These are phyloP conservation scores for Malacosoma neustria DNA, from an alignment of 2,888 invertebrate species.

Conservation along the genomic window DNA sequence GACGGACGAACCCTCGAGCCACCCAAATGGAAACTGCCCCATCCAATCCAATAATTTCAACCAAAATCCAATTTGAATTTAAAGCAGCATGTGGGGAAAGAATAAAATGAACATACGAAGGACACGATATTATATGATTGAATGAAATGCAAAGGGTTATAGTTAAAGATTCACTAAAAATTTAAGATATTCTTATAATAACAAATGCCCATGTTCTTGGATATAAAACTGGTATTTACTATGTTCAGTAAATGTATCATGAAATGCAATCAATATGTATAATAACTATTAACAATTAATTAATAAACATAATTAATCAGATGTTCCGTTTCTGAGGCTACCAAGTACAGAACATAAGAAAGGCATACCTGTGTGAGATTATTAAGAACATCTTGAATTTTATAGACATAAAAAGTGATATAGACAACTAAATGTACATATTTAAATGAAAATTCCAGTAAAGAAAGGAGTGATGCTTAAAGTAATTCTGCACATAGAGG, in stretches of 20 bases:
- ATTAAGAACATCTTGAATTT: neutral
- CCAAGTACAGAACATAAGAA: constrained; percentile 8
- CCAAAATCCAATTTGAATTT: constrained; percentile 46
- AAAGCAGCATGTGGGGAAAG: constrained; percentile 71
- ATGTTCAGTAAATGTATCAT: too few relatives aligned
- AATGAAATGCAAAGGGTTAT: constrained; percentile 8
- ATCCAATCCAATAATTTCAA: constrained; percentile 38
- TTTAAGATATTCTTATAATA: neutral
- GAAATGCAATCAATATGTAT: too few relatives aligned
- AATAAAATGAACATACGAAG: constrained; percentile 42
- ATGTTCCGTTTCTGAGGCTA: neutral
- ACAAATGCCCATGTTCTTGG: constrained; percentile 7
- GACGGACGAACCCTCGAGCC: constrained; percentile 76
- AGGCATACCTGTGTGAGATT: constrained; percentile 4
- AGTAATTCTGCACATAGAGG: constrained; percentile 60
- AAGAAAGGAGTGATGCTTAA: constrained; percentile 58
- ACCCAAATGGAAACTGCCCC: constrained; percentile 71
- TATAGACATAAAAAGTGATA: constrained; percentile 8
- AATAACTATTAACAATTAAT: constrained; percentile 1
- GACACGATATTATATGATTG: constrained; percentile 7
- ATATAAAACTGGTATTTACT: too few relatives aligned
- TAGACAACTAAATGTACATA: constrained; percentile 2
- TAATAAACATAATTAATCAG: constrained; percentile 1
- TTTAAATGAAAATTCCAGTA: constrained; percentile 51
- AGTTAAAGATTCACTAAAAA: neutral